Conservation (phyloP, 2,888 invertebrate species). For the Macropis europaea region DNA sequence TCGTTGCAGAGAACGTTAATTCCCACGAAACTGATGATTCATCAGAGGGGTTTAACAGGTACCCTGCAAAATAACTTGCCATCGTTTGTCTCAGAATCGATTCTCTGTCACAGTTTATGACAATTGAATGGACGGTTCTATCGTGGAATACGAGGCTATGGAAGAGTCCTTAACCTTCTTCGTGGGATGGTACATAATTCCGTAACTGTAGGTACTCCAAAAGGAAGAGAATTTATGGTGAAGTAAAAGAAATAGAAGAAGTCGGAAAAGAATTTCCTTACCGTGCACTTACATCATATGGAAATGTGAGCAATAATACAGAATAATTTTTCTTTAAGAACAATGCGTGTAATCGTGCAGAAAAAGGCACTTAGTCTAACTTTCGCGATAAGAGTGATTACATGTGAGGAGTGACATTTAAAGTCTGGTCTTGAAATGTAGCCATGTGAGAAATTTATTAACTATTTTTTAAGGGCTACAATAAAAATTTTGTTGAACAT, state of each 20-base stretch:
- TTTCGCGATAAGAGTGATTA: too few species aligned
- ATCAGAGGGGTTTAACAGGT: conserved; percentile 26
- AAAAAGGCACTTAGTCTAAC: too few species aligned
- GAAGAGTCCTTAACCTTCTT: background rate
- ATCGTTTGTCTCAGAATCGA: background rate
- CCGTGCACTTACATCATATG: background rate
- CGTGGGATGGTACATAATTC: background rate
- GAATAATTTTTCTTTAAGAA: too few species aligned
- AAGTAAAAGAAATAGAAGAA: background rate
- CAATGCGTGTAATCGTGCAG: too few species aligned
- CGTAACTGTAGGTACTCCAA: conserved; percentile 44
- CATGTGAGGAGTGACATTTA: too few species aligned
- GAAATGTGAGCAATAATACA: too few species aligned
- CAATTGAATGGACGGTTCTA: conserved; percentile 4
- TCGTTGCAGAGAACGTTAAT: too few species aligned
- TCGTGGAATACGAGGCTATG: background rate
- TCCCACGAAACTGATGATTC: conserved; percentile 15
- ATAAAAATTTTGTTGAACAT: too few species aligned
- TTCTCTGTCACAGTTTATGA: conserved; percentile 16
- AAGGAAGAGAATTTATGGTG: background rate
- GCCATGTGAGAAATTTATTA: too few species aligned
- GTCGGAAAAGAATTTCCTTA: background rate
- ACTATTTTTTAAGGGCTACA: too few species aligned
- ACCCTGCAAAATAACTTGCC: background rate
- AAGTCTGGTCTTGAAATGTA: too few species aligned